These are phyloP conservation scores for Hystrix brachyura DNA, from an alignment of 2,113 vertebrate species.

Conservation along the genomic window DNA sequence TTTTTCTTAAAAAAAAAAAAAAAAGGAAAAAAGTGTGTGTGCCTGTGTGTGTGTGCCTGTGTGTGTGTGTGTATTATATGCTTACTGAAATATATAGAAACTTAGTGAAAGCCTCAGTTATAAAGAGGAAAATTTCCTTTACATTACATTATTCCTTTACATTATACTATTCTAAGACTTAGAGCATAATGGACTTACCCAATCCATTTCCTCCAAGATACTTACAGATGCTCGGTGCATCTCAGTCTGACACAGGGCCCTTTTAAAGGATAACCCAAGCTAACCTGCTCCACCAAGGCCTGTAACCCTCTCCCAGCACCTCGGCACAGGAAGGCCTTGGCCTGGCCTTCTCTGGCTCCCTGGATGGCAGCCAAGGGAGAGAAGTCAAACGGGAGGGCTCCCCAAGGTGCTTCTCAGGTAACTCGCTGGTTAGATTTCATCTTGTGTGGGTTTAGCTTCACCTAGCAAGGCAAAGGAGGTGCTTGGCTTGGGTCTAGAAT, in stretches of 20 bases:
- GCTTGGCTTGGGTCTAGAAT: constrained; percentile 64
- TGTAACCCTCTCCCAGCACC: neutral
- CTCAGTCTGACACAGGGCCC: neutral
- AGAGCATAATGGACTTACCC: neutral
- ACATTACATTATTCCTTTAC: neutral
- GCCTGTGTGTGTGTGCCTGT: neutral
- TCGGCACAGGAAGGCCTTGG: constrained; percentile 14
- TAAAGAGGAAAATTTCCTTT: neutral
- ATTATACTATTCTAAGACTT: neutral
- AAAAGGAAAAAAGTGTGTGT: neutral
- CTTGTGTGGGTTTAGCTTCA: constrained; percentile 67
- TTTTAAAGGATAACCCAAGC: neutral
- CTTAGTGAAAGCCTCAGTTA: neutral
- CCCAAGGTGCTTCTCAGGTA: constrained; percentile 70
- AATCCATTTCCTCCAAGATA: neutral
- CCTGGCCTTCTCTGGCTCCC: constrained; percentile 1
- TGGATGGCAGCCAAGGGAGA: constrained; percentile 51
- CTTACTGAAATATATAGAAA: neutral
- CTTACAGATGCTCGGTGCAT: neutral
- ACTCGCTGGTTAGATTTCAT: constrained; percentile 74
- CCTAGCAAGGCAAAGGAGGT: constrained; percentile 54
- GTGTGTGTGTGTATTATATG: neutral
- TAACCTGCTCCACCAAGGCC: neutral
- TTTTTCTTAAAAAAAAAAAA: neutral
- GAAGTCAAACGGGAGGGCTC: constrained; percentile 51